These are phyloP conservation scores for Axea sp. DNA, from an alignment of 2,888 invertebrate species.

Conservation along the genomic window DNA sequence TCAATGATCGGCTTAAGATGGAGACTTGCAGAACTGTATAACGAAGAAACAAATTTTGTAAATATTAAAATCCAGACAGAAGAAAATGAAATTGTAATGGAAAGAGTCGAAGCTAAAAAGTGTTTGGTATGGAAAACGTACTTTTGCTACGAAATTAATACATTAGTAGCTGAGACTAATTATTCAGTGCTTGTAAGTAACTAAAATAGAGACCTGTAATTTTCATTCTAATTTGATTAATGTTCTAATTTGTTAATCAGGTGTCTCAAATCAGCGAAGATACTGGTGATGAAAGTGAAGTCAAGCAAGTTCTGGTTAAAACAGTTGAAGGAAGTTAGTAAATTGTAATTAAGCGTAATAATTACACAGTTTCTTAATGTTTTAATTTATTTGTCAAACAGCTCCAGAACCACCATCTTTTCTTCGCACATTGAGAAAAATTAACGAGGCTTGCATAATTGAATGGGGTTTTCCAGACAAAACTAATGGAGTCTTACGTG, in stretches of 20 bases:
- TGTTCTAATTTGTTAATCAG: constrained; percentile 12
- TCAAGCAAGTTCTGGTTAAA: constrained; percentile 3
- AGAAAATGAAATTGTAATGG: not conserved
- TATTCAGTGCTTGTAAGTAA: constrained; percentile 51
- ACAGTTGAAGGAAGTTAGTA: constrained; percentile 44
- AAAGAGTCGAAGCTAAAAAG: constrained; percentile 13
- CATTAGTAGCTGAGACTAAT: constrained; percentile 36
- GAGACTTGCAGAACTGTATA: constrained; percentile 14
- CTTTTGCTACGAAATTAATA: constrained; percentile 53
- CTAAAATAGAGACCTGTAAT: not conserved
- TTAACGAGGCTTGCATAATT: constrained; percentile 43
- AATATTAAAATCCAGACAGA: constrained; percentile 8
- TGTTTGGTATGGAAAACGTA: constrained; percentile 50
- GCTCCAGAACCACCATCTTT: constrained; percentile 61
- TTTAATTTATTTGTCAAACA: constrained; percentile 7
- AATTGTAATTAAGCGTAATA: no score
- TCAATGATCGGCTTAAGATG: constrained; percentile 59
- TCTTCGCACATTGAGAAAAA: constrained; percentile 41
- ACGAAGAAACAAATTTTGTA: constrained; percentile 13
- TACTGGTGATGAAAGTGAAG: constrained; percentile 21
- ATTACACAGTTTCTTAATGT: not conserved
- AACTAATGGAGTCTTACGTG: constrained; percentile 59
- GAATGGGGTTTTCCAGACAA: constrained; percentile 63
- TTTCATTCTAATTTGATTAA: no score
- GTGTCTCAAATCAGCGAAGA: constrained; percentile 17